Conservation (phyloP, 2,888 invertebrate genomes). For the Colletes collaris region DNA sequence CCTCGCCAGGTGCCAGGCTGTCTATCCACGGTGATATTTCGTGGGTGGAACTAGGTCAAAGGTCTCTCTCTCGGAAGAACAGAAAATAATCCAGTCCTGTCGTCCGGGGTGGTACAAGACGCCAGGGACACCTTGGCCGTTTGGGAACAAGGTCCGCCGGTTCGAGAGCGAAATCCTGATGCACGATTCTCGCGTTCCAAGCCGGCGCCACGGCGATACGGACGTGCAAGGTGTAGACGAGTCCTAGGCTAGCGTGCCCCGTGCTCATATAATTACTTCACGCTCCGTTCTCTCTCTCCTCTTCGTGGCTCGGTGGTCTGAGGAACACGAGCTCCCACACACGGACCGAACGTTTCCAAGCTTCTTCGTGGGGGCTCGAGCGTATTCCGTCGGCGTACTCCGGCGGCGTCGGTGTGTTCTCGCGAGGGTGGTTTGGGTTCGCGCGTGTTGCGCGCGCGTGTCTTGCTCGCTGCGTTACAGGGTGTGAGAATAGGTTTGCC, state of each 20-base stretch:
- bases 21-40: not conserved
- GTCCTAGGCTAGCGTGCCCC: constrained; percentile 75
- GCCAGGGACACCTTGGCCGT: not conserved
- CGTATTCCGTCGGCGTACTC: constrained; percentile 50
- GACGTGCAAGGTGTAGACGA: constrained; percentile 67
- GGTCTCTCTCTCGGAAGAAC: no score
- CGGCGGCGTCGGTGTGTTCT: constrained; percentile 29
- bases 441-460: constrained; percentile 27
- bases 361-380: constrained; percentile 27
- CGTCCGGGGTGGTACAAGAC: not conserved
- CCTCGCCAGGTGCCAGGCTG: not conserved
- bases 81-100: no score
- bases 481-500: constrained; percentile 62
- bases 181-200: constrained; percentile 57
- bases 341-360: constrained; percentile 1
- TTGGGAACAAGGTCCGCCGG: constrained; percentile 5
- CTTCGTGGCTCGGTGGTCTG: constrained; percentile 32
- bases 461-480: constrained; percentile 23
- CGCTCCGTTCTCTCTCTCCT: constrained; percentile 51
- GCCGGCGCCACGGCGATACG: constrained; percentile 64
- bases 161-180: constrained; percentile 54
- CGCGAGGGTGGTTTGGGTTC: constrained; percentile 12
- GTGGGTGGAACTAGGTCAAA: not conserved
- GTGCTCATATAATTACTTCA: constrained; percentile 80
- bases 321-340: constrained; percentile 9